A percentile compares a stretch with the other conserved stretches of the same genome.
phyloP scores from a whole-genome alignment of 2,113 vertebrate genomes.

The Syrmaticus mikado region DNA sequence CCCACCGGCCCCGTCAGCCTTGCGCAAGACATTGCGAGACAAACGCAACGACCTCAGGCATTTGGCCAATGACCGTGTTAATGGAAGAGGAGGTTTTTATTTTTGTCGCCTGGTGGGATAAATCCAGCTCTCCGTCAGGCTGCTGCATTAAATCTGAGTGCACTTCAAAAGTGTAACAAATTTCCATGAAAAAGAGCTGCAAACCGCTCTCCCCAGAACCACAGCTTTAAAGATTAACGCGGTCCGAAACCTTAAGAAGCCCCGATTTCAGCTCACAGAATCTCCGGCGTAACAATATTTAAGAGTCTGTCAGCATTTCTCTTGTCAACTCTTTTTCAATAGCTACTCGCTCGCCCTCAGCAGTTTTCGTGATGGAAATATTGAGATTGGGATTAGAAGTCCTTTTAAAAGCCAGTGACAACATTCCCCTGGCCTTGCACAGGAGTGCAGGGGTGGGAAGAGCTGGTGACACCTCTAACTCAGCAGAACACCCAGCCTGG shows the following conservation, averaged over 20 bases:
- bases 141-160: not conserved
- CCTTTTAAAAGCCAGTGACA: not conserved
- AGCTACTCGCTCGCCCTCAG: not conserved
- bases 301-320: not conserved
- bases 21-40: not conserved
- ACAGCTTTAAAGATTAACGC: not conserved
- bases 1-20: not conserved
- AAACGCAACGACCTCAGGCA: not conserved
- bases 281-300: not conserved
- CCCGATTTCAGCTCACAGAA: not conserved
- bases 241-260: not conserved
- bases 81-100: not conserved
- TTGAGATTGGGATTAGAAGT: not conserved
- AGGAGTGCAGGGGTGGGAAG: accelerated
- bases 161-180: not conserved
- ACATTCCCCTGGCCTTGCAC: not conserved
- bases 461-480: accelerated
- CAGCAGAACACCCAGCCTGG: accelerated
- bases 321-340: not conserved
- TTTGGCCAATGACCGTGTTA: not conserved
- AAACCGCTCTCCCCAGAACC: not conserved
- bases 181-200: not conserved
- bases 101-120: not conserved
- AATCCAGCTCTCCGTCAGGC: not conserved
- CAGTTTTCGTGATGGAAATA: not conserved